Evolutionary conservation across 2,888 invertebrate genomes (phyloP).

Genomic region (Ophonus ardosiacus): DNA sequence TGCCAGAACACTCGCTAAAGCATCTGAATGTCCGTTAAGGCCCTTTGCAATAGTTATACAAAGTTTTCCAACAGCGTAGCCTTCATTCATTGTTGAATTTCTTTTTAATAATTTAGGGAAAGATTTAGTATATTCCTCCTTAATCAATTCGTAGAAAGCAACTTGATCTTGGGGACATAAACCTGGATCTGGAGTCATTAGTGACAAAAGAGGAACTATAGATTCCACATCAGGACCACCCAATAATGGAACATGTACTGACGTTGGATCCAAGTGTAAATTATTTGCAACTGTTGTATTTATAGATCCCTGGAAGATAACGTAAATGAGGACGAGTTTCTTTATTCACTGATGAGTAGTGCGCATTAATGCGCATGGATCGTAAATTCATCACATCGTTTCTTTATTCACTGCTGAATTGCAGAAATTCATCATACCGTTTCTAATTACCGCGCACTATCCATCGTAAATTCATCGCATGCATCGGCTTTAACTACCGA

Average conservation of each 20-base stretch:
- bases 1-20: constrained; percentile 70
- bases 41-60: constrained; percentile 72
- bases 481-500: no score
- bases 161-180: constrained; percentile 54
- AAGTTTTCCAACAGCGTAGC: constrained; percentile 66
- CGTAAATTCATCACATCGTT: no score
- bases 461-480: no score
- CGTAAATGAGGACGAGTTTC: no score
- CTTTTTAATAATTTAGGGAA: background rate
- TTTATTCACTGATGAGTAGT: no score
- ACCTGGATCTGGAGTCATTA: constrained; percentile 75
- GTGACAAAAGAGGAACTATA: constrained; percentile 82
- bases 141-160: constrained; percentile 38
- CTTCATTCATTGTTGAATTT: constrained; percentile 42
- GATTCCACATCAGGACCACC: constrained; percentile 83
- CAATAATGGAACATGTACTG: constrained; percentile 80
- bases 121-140: background rate
- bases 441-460: no score
- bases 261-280: constrained; percentile 78
- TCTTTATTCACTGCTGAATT: no score
- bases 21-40: constrained; percentile 71
- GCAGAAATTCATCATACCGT: no score
- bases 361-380: no score
- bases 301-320: constrained; percentile 76
- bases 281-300: constrained; percentile 81